Base-by-base conservation (phyloP, 35 echinoderm and acorn worm genomes). In the Strongylocentrotus purpuratus region DNA sequence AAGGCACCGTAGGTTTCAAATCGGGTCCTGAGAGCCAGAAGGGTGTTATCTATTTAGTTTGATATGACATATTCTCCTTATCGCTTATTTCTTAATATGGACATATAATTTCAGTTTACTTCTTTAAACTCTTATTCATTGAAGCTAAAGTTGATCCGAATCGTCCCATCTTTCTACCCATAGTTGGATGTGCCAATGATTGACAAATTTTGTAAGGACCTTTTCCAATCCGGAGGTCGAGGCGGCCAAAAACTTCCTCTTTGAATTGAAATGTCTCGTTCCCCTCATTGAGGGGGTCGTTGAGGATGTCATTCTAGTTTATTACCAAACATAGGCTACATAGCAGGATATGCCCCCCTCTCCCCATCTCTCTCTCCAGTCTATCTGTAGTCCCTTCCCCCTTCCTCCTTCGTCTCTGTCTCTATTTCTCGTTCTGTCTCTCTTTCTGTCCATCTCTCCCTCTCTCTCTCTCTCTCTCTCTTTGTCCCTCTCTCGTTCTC, bases 211-310 rank as follows among this genome's bases (percentile, higher is more conserved):
- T 46, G 12, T 89, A 89, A 89, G 33, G 32, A 46, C 87, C 32
- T 89, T 89, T 15, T 25, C 87, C 33, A 89, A 4, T 15, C 87
- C 87, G 87, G 87, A 89, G 87, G 31, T 32, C 31, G 32, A 89
- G 87, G 87, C 32, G 45, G 87, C 87, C 33, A 89, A 89, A 89
- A 89, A 25, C 32, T 89, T 89, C 87, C 87, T 89, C 87, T 46
- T 25, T 31, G n/a, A 89, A 89, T 89, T 89, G 32, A 89, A 89
- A 89, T 46, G 33, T 41, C 87, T 89, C 33, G 0, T 89, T 18
- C 87, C 11, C 18, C 87, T 41, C 32, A 33, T 89, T 46, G 87
- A 33, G 87, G 22, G 17, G 25, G 87, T 89, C 33, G 41, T 46
- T 33, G 32, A 41, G 87, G 20, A 31, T 41, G 65, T 78, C 65